Evolutionary conservation across 2,797 vertebrate genomes (phyloP).

Genomic region (Halcyon leucocephala): DNA sequence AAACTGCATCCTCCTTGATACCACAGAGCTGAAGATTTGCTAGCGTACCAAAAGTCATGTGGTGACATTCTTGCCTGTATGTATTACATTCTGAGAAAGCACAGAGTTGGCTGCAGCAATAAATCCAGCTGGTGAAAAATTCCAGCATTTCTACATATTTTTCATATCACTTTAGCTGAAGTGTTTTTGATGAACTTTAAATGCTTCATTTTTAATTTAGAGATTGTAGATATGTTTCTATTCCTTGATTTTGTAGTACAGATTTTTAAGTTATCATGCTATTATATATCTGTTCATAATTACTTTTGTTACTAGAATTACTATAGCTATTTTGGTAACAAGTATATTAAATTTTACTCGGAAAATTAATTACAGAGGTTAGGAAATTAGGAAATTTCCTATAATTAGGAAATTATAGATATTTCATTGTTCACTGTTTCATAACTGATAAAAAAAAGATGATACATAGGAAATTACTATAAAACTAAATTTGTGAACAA

Average conservation of each 20-base stretch:
- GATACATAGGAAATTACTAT: not conserved
- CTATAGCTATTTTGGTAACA: not conserved
- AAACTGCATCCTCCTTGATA: not conserved
- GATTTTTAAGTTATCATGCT: not conserved
- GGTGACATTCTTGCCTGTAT: not conserved
- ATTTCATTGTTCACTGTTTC: not conserved
- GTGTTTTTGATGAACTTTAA: not conserved
- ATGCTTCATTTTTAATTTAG: not conserved
- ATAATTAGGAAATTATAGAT: not conserved
- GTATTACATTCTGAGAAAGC: not conserved
- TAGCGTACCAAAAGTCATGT: rapidly evolving
- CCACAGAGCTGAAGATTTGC: not conserved
- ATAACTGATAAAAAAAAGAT: not conserved
- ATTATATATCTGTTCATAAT: not conserved
- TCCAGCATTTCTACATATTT: not conserved
- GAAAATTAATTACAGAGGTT: not conserved
- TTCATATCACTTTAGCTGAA: not conserved
- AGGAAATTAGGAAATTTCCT: not conserved
- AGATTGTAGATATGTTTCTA: not conserved
- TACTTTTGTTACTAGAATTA: not conserved
- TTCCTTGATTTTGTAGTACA: not conserved
- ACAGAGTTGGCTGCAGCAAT: not conserved
- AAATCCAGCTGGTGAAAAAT: not conserved
- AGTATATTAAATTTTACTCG: not conserved
- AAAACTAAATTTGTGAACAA: not conserved